Base-by-base conservation (phyloP, 2,797 vertebrate species). In the Gambusia yucatana region DNA sequence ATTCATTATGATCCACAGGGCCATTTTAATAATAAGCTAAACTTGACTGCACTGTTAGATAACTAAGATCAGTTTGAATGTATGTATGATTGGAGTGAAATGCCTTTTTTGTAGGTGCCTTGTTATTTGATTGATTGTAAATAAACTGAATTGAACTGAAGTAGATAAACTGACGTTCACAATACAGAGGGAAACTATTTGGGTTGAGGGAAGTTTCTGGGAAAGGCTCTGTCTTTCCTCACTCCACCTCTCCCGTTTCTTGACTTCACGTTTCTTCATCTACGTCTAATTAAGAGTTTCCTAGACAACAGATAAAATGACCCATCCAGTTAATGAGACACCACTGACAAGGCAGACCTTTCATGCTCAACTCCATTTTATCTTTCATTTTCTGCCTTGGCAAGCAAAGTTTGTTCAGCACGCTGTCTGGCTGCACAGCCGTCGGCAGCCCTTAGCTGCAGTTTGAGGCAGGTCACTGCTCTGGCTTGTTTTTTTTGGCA, bases 281-380 rank as follows among this genome's bases (percentile, higher is more conserved):
- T 84, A 87, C 92, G 90, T 91, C 88, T 93, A 91, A 94, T 95
- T 92, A 94, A 81, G 80, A 81, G 85, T 85, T 86, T 86, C 79
- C 85, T 81, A 82, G 82, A 89, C 84, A 75, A 77, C 89, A 82
- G 87, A 89, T 87, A 88, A 92, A 85, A 72, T 41, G 71, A 76
- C 87, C 86, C 67, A 59, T 61, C 74, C 87, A 89, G 55, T 88
- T 91, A 93, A 93, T 93, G 92, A 90, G 91, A 92, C 80, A 71
- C 82, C 86, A 92, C 80, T 82, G 90, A 93, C 88, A 88, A 86
- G 84, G 79, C 75, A 77, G 80, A 89, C 93, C 90, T 89, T 86
- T 93, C 89, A 90, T 82, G 80, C 76, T 30, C 76, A 69, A 46
- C 82, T 78, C 79, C 1, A 70, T 91, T 87, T 91, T 36, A 82